Percentiles rank a stretch among this genome's conserved stretches.
phyloP scores from a whole-genome alignment of 2,888 invertebrate species.

The Electrophaes corylata region DNA sequence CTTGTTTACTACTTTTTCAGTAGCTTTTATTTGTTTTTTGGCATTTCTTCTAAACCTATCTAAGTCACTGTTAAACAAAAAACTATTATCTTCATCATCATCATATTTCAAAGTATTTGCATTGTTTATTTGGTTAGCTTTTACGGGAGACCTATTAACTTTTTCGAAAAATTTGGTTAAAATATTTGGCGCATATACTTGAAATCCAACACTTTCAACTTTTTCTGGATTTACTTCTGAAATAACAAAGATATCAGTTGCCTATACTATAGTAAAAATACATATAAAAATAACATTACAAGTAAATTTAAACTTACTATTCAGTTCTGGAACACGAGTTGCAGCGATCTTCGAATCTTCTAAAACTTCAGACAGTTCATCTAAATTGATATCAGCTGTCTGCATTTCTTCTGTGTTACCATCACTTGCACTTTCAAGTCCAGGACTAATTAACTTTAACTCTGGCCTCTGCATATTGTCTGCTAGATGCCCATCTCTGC shows the following conservation, averaged over 20 bases:
- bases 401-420: slow-evolving; percentile 27
- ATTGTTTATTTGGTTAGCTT: slow-evolving; percentile 6
- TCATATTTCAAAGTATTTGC: slow-evolving; percentile 6
- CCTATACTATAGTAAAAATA: background rate
- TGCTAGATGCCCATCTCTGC: background rate
- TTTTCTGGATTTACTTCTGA: background rate
- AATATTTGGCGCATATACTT: slow-evolving; percentile 3
- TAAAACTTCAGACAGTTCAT: slow-evolving; percentile 28
- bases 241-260: background rate
- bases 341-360: background rate
- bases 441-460: background rate
- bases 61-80: slow-evolving; percentile 10
- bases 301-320: background rate
- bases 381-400: slow-evolving; percentile 29
- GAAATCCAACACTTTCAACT: slow-evolving; percentile 8
- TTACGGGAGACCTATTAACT: slow-evolving; percentile 32
- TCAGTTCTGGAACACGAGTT: background rate
- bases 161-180: slow-evolving; percentile 13
- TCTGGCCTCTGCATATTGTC: slow-evolving; percentile 1
- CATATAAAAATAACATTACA: background rate
- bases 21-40: slow-evolving; percentile 14
- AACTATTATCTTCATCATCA: slow-evolving; percentile 6
- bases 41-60: slow-evolving; percentile 22
- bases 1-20: slow-evolving; percentile 10
- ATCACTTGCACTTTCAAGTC: background rate